These are phyloP conservation scores for Pristionchus entomophagus DNA, from an alignment of 2,888 invertebrate genomes.

Conservation along the genomic window DNA sequence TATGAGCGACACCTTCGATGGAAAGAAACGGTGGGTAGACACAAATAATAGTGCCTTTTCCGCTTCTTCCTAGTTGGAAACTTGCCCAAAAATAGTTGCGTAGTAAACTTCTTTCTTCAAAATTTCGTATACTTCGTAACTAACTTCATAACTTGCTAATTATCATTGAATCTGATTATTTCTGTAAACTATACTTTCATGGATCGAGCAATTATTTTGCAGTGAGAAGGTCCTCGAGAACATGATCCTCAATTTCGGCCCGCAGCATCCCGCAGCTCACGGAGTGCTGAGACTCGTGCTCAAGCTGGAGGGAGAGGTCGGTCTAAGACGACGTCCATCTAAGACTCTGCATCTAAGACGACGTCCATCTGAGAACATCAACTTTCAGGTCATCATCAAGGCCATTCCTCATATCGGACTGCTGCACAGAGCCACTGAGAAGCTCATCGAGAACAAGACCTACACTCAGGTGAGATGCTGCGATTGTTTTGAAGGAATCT, in stretches of 20 bases:
- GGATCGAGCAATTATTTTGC: no score
- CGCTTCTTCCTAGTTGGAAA: background rate
- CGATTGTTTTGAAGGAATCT: no score
- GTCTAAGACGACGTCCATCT: background rate
- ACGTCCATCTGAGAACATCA: background rate
- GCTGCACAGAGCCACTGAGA: conserved; percentile 96
- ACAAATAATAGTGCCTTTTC: background rate
- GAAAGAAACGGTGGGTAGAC: conserved; percentile 64
- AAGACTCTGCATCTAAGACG: background rate
- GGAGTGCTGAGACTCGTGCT: conserved; percentile 90
- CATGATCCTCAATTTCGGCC: conserved; percentile 90
- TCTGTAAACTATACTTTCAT: no score
- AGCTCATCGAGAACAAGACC: conserved; percentile 97
- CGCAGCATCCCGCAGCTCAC: conserved; percentile 95
- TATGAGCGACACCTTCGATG: conserved; percentile 62
- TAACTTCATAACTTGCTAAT: no score
- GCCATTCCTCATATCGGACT: conserved; percentile 98
- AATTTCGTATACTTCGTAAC: no score
- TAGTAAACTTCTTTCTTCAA: no score
- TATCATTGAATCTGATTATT: no score
- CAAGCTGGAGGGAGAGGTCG: conserved; percentile 88
- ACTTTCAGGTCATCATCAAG: conserved; percentile 84
- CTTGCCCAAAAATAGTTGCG: background rate
- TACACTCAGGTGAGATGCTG: conserved; percentile 85
- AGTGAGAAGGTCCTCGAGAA: conserved; percentile 89